Evolutionary conservation across 2,888 invertebrate species (phyloP).

Genomic region (Aspidapion aeneum): DNA sequence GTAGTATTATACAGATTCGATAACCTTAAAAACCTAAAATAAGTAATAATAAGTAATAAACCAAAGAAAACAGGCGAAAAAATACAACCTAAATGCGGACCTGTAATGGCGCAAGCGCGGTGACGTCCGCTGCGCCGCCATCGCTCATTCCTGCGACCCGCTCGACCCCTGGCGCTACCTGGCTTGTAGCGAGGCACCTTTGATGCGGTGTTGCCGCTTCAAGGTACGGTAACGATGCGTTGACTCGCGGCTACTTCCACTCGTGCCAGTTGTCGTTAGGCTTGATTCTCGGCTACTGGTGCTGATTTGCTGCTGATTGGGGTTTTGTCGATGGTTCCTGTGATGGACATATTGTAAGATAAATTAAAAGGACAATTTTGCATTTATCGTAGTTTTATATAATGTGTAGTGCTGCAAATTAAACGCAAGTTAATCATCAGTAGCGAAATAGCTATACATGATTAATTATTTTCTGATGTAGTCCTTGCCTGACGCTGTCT

Average conservation of each 20-base stretch:
- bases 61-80: too few relatives aligned
- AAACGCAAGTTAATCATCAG: too few relatives aligned
- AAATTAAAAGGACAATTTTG: too few relatives aligned
- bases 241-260: conserved; percentile 20
- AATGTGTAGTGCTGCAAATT: too few relatives aligned
- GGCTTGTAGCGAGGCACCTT: conserved; percentile 26
- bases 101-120: conserved; percentile 51
- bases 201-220: conserved; percentile 24
- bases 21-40: conserved; percentile 21
- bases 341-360: too few relatives aligned
- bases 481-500: too few relatives aligned
- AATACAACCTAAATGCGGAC: conserved; percentile 42
- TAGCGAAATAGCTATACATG: too few relatives aligned
- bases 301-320: conserved; percentile 17
- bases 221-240: conserved; percentile 36
- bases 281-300: conserved; percentile 41
- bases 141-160: conserved; percentile 45
- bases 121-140: conserved; percentile 48
- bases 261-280: conserved; percentile 34
- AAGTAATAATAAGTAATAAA: conserved; percentile 13
- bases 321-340: background rate
- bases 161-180: conserved; percentile 26
- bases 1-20: too few relatives aligned
- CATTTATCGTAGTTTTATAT: too few relatives aligned
- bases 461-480: too few relatives aligned